A percentile compares a stretch with the other conserved stretches of the same genome.
phyloP scores from a whole-genome alignment of 92 coral and sea anemone species.

The Porites rus region DNA sequence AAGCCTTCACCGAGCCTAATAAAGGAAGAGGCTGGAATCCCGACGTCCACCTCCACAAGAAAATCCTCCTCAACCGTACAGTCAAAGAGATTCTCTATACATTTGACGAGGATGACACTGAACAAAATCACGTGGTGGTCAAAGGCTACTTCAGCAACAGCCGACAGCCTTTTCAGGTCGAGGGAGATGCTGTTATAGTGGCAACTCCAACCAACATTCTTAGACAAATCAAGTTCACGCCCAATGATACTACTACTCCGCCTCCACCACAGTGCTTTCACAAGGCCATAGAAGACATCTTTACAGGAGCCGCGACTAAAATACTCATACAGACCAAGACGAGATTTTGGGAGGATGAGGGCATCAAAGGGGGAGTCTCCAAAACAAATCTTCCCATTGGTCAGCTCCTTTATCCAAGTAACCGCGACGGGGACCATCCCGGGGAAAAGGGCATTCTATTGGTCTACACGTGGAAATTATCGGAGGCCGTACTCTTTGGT shows the following conservation, averaged over 20 bases:
- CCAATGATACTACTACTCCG: slow-evolving; percentile 3
- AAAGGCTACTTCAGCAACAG: slow-evolving; percentile 1
- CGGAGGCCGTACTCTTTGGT: slow-evolving; percentile 10
- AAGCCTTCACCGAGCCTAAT: slow-evolving; percentile 17
- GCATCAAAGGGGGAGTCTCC: slow-evolving; percentile 63
- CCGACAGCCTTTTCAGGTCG: background rate
- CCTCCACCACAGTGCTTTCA: slow-evolving; percentile 38
- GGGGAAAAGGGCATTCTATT: slow-evolving; percentile 24
- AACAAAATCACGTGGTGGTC: background rate
- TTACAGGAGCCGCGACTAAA: slow-evolving; percentile 49
- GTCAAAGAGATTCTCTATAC: slow-evolving; percentile 9
- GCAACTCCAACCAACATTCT: slow-evolving; percentile 53
- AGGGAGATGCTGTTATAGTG: slow-evolving; percentile 35
- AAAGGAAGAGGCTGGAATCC: background rate
- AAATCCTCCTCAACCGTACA: slow-evolving; percentile 1
- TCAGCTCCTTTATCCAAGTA: slow-evolving; percentile 57
- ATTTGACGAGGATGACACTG: background rate
- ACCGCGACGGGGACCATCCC: slow-evolving; percentile 31
- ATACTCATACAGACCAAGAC: too few relatives aligned
- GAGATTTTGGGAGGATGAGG: slow-evolving; percentile 51
- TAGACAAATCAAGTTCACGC: slow-evolving; percentile 51
- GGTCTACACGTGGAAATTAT: slow-evolving; percentile 6
- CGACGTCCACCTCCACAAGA: background rate
- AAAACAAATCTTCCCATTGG: slow-evolving; percentile 71
- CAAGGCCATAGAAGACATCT: slow-evolving; percentile 66